These are phyloP conservation scores for Melipona bicolor DNA, from an alignment of 2,888 invertebrate species.

Conservation along the genomic window DNA sequence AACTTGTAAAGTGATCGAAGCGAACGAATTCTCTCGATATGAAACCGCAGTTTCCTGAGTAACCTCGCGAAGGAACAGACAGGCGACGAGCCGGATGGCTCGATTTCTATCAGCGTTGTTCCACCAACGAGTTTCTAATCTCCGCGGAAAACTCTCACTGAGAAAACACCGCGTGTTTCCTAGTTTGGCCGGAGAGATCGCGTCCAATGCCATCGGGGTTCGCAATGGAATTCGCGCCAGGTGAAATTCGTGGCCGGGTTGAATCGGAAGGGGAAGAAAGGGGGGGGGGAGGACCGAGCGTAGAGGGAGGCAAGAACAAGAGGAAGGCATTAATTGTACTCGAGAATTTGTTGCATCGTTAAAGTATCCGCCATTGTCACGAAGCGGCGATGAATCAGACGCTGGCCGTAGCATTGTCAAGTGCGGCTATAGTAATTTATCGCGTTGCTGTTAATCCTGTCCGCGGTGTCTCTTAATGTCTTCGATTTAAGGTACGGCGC, in stretches of 20 bases:
- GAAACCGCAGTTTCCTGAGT: constrained; percentile 26
- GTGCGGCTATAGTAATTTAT: constrained; percentile 56
- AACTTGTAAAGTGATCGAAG: too few species aligned
- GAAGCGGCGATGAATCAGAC: constrained; percentile 51
- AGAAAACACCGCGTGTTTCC: constrained; percentile 44
- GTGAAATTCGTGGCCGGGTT: constrained; percentile 22
- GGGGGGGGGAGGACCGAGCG: neutral
- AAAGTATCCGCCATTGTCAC: constrained; percentile 55
- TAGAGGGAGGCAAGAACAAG: constrained; percentile 16
- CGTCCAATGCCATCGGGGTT: constrained; percentile 26
- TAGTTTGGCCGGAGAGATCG: constrained; percentile 36
- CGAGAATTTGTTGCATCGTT: constrained; percentile 59
- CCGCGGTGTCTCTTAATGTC: constrained; percentile 45
- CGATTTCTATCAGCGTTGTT: constrained; percentile 60
- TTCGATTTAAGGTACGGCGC: constrained; percentile 27
- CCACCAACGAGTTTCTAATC: constrained; percentile 57
- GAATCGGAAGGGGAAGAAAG: constrained; percentile 19
- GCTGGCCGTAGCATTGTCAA: constrained; percentile 45
- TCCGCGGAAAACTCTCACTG: constrained; percentile 52
- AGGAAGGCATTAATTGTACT: constrained; percentile 54
- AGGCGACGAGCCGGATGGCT: constrained; percentile 17
- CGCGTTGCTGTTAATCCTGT: constrained; percentile 44
- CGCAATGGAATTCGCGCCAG: constrained; percentile 25
- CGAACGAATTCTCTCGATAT: neutral
- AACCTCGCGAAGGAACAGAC: constrained; percentile 23